phyloP scores from a whole-genome alignment of 2,113 vertebrate species.

The Mobula hypostoma region DNA sequence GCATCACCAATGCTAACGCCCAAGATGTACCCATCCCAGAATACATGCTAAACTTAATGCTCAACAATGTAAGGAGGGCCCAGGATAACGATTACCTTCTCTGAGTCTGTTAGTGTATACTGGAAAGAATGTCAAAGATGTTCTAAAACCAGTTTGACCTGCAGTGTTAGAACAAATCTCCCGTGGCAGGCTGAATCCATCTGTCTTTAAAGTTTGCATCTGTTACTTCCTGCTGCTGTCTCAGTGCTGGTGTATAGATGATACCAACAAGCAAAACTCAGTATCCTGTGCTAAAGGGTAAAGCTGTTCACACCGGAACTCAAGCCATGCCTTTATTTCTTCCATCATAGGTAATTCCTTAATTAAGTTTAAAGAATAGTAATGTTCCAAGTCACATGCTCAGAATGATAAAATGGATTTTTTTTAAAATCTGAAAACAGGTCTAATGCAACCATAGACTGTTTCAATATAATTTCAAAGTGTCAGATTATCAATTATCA shows the following conservation, averaged over 20 bases:
- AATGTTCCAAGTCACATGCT: neutral
- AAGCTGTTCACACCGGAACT: neutral
- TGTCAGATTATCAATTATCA: neutral
- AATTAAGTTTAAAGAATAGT: neutral
- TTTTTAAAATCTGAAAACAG: too few species aligned
- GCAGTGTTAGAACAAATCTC: neutral
- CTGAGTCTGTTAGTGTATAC: neutral
- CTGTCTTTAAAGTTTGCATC: constrained; percentile 7
- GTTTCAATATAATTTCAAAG: neutral
- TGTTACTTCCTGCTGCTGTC: neutral
- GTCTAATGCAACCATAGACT: neutral
- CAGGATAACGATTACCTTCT: neutral
- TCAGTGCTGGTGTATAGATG: neutral
- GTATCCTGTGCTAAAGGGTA: neutral
- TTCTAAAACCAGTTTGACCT: neutral
- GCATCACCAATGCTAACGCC: neutral
- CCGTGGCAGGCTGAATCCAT: neutral
- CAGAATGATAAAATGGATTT: neutral
- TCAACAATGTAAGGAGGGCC: neutral
- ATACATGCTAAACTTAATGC: neutral
- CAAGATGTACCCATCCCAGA: neutral
- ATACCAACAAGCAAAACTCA: neutral
- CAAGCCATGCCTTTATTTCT: neutral
- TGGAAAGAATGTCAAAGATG: constrained; percentile 11
- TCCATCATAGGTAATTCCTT: neutral